Evolutionary conservation across 2,888 invertebrate genomes (phyloP).

Genomic region (Gastracanthus pulcherrimus): DNA sequence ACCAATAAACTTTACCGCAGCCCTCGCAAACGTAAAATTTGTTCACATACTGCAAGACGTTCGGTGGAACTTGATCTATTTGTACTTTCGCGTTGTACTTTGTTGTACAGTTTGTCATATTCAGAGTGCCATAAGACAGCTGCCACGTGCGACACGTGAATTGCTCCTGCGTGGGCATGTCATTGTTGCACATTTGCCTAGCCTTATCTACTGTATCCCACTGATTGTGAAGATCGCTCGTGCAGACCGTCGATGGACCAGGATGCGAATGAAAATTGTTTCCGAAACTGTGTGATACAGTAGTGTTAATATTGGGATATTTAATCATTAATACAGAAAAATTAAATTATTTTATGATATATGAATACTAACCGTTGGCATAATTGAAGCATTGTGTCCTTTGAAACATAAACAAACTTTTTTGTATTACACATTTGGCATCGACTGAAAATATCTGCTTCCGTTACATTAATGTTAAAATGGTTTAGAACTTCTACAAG

Average conservation of each 20-base stretch:
- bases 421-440: constrained; percentile 82
- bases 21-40: constrained; percentile 84
- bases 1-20: constrained; percentile 89
- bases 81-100: constrained; percentile 80
- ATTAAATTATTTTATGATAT: not conserved
- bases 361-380: not conserved
- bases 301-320: not conserved
- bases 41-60: constrained; percentile 77
- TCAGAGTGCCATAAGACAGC: constrained; percentile 73
- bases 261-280: not conserved
- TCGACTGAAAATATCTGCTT: constrained; percentile 84
- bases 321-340: too few relatives aligned
- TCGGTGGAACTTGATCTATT: constrained; percentile 78
- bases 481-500: constrained; percentile 82
- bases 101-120: constrained; percentile 78
- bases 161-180: not conserved
- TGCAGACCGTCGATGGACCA: not conserved
- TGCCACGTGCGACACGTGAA: constrained; percentile 66
- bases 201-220: constrained; percentile 27
- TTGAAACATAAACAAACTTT: constrained; percentile 77
- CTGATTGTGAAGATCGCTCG: constrained; percentile 3
- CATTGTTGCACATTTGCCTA: not conserved
- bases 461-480: constrained; percentile 83
- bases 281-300: not conserved
- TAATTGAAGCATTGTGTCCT: constrained; percentile 73